phyloP scores from a whole-genome alignment of 2,888 invertebrate genomes.

The Candidula unifasciata region DNA sequence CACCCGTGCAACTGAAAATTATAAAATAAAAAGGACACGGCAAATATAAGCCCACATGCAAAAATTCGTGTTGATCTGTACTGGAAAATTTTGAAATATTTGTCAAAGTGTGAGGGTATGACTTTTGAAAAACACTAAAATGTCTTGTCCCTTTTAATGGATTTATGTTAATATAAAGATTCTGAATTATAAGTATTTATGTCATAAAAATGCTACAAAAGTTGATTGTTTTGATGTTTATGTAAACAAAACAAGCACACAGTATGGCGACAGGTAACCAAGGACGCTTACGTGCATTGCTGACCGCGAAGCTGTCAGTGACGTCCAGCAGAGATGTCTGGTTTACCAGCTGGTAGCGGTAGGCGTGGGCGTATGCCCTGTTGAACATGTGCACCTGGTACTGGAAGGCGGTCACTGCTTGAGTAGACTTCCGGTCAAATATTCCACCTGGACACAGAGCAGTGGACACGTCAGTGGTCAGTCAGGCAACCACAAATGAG shows the following conservation, averaged over 20 bases:
- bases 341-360: constrained; percentile 53
- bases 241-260: not conserved
- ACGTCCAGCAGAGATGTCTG: constrained; percentile 56
- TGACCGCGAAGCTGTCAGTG: constrained; percentile 62
- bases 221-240: no score
- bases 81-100: no score
- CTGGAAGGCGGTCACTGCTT: constrained; percentile 57
- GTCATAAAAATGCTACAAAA: no score
- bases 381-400: constrained; percentile 58
- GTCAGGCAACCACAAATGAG: not conserved
- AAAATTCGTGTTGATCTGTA: no score
- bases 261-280: not conserved
- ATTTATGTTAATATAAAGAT: no score
- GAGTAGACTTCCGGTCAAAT: constrained; percentile 57
- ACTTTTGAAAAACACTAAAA: no score
- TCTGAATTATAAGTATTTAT: no score
- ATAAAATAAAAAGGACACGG: no score
- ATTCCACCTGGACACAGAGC: constrained; percentile 54
- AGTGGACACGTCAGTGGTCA: not conserved
- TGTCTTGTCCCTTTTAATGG: no score
- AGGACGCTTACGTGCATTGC: constrained; percentile 58
- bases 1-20: no score
- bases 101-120: no score
- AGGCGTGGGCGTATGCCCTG: constrained; percentile 39
- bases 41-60: no score